Base-by-base conservation (phyloP, 2,113 vertebrate genomes). In the Centropristis striata region DNA sequence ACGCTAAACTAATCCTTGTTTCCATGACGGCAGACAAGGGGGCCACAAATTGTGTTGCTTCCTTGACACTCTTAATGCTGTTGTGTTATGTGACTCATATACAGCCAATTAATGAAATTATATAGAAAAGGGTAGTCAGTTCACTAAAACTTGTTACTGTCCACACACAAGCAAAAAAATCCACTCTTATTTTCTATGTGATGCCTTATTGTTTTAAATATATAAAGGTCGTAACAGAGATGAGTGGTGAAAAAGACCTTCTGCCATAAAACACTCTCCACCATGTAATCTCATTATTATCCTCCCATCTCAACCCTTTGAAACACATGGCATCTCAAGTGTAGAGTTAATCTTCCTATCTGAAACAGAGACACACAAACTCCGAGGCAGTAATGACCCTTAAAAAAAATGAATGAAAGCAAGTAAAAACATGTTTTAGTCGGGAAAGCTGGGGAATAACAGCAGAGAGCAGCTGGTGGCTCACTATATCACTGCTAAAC, bases 21-120 rank as follows among this genome's bases (percentile, higher is more conserved):
- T 97, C 96, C 96, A 97, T 96, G 96, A 95, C 93, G 95, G 96
- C 95, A 96, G 95, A 97, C 96, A 94, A 90, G 53, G 93, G 95
- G 80, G 61, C 66, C 95, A 93, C 94, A 94, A 93, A 96, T 96
- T 95, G 94, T 96, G 93, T 95, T 96, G 80, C 76, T 81, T 83
- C 96, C 96, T 32, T 94, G 94, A 95, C 94, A 94, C 90, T 95
- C 89, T 51, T 93, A 91, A 72, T 88, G 92, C 80, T 93, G 92
- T 95, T 96, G 96, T 96, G 95, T 95, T 94, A 90, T 94, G 87
- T 92, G 92, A 93, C 88, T 93, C 89, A 90, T 63, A 95, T 89
- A 94, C 90, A 76, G 79, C 69, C 70, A 86, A 90, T 91, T 90
- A 89, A 86, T 79, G 51, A 63, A 80, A 74, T 63, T 23, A 67